These are phyloP conservation scores for Drosophila willistoni DNA, from an alignment of 1,140 invertebrate genomes.

Conservation along the genomic window DNA sequence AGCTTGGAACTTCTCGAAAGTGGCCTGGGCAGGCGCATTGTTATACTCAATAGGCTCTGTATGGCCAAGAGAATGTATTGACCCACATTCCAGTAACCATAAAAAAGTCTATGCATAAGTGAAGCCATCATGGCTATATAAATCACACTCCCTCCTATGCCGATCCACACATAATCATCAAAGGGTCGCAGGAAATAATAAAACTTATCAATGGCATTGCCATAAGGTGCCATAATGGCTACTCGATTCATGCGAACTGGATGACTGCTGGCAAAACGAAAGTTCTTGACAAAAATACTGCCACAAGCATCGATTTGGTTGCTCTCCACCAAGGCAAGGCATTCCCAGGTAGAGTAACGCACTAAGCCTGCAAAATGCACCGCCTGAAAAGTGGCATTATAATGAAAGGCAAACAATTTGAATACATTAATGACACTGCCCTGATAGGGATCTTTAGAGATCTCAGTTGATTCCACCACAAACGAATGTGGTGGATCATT, in stretches of 20 bases:
- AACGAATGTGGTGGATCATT: slow-evolving; percentile 50
- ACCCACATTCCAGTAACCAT: slow-evolving; percentile 37
- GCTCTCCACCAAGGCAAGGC: slow-evolving; percentile 10
- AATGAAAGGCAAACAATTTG: slow-evolving; percentile 31
- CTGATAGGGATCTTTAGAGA: slow-evolving; percentile 27
- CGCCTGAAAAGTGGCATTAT: slow-evolving; percentile 31
- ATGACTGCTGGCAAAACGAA: slow-evolving; percentile 33
- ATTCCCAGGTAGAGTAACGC: slow-evolving; percentile 31
- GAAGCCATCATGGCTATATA: slow-evolving; percentile 36
- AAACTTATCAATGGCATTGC: slow-evolving; percentile 50
- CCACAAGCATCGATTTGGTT: slow-evolving; percentile 39
- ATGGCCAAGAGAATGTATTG: slow-evolving; percentile 46
- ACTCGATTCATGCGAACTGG: slow-evolving; percentile 41
- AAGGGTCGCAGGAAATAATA: slow-evolving; percentile 48
- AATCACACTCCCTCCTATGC: slow-evolving; percentile 8
- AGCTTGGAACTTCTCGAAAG: neutral
- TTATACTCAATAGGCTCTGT: slow-evolving; percentile 32
- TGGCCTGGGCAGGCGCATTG: slow-evolving; percentile 20
- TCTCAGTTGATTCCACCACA: slow-evolving; percentile 4
- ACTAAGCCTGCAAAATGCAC: slow-evolving; percentile 16
- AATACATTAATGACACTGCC: slow-evolving; percentile 32
- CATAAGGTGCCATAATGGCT: slow-evolving; percentile 49
- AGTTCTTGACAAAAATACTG: slow-evolving; percentile 41
- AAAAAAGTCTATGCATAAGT: slow-evolving; percentile 30
- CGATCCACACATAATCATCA: slow-evolving; percentile 32